Evolutionary conservation across 1,140 invertebrate genomes (phyloP), one percentile per base, ranked within the genome.

Genomic region (Neocloeon triangulifer): DNA sequence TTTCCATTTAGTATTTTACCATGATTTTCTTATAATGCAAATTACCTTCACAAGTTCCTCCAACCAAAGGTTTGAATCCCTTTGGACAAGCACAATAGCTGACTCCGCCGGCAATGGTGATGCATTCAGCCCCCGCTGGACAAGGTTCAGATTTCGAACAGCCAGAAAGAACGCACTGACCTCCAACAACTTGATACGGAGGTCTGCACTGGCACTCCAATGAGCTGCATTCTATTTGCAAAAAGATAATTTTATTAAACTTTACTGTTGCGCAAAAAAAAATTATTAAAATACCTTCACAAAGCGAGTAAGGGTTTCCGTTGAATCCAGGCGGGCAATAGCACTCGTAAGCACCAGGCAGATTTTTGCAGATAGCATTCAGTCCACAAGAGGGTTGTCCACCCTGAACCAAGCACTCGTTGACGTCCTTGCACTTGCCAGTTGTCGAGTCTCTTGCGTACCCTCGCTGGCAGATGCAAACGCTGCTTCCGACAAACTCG

Each of bases 331-430:
- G 55, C 1, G 81, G 78, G 46, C 85, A 92, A 42, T 80, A 76
- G 44, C 84, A 91, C 52, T 86, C 81, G 46, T 88, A 92, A 45
- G 80, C 84, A n/a, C 85, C 85, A 0, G 82, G 82, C 23, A 88
- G 52, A 54, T 92, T 92, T 53, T 84, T 86, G 47, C 85, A 91
- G 25, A 86, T 66, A 2, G 82, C 80, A 50, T 85, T 81, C 4
- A 76, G 47, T 1, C 82, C 84, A 52, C 84, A 91, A 3, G 73
- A 66, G 1, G 69, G 64, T 38, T 73, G 75, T 7, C 69, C 69
- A 21, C 63, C 51, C 0, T 64, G 56, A 43, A 73, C 69, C 1
- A 68, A 62, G 42, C 86, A 92, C 54, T 94, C 86, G 47, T 94
- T 76, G 13, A 85, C 62, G 53, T 94, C 86, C 45, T 73, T 61